Evolutionary conservation across 2,888 invertebrate species (phyloP).

Genomic region (Dryobota labecula): DNA sequence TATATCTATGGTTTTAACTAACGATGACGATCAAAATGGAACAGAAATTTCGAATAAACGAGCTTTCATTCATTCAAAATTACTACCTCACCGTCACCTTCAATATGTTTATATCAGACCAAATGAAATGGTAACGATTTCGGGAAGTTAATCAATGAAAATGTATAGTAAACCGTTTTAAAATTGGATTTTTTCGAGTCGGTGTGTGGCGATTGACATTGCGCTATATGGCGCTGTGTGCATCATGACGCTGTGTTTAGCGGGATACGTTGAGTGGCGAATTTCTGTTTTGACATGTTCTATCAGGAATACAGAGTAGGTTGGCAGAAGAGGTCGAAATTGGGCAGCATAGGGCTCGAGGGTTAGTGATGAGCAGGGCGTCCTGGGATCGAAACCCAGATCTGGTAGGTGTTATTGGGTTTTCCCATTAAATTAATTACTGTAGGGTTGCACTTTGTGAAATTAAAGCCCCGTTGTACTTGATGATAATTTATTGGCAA

Average conservation of each 20-base stretch:
- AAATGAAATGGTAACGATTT: slow-evolving; percentile 1
- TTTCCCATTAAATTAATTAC: background rate
- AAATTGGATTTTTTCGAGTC: background rate
- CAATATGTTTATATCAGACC: background rate
- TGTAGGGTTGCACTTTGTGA: too few species aligned
- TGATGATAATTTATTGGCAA: too few species aligned
- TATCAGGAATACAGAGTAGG: background rate
- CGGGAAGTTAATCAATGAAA: background rate
- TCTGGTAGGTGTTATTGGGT: background rate
- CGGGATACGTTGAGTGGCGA: background rate
- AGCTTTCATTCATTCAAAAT: background rate
- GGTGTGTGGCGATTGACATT: background rate
- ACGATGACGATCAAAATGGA: background rate
- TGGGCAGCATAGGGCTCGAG: background rate
- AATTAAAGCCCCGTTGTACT: too few species aligned
- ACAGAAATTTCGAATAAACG: background rate
- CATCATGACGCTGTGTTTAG: background rate
- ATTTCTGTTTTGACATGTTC: too few species aligned
- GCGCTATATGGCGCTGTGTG: background rate
- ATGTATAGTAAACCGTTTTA: background rate
- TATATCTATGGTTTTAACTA: too few species aligned
- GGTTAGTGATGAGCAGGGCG: background rate
- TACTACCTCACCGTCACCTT: background rate
- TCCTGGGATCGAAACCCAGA: background rate
- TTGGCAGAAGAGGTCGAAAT: background rate